Conservation (phyloP, 2,797 vertebrate genomes). For the Tiaroga cobitis region DNA sequence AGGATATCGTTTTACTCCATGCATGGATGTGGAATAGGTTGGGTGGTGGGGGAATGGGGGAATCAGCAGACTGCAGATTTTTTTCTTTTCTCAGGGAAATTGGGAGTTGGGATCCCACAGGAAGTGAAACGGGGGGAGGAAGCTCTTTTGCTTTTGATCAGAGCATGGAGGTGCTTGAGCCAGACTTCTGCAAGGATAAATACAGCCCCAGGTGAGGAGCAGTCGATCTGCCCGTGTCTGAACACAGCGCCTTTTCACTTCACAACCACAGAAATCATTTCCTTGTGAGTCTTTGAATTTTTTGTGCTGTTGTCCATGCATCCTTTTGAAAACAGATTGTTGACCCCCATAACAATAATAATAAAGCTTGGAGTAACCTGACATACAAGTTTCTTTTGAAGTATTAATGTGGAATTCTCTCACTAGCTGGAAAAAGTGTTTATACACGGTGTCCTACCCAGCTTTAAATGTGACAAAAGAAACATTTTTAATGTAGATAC, state of each 20-base stretch:
- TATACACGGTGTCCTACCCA: neutral
- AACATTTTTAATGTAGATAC: neutral
- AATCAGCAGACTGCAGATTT: constrained; percentile 42
- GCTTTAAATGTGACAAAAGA: neutral
- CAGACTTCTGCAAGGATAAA: constrained; percentile 44
- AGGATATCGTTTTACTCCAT: constrained; percentile 70
- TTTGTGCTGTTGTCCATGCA: neutral
- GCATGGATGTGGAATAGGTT: constrained; percentile 2
- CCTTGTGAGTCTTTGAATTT: neutral
- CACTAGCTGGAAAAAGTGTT: neutral
- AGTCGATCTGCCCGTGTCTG: neutral
- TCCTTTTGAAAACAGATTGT: neutral
- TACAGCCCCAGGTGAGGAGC: constrained; percentile 33
- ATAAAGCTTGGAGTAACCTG: neutral
- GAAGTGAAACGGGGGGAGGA: constrained; percentile 18
- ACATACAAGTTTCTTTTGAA: neutral
- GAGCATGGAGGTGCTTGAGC: constrained; percentile 43
- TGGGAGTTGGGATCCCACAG: constrained; percentile 25
- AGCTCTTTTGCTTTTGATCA: constrained; percentile 57
- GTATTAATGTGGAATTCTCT: neutral
- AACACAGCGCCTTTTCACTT: constrained; percentile 30
- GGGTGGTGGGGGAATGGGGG: constrained; percentile 23
- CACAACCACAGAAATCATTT: neutral
- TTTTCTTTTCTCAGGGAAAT: constrained; percentile 4
- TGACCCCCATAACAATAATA: neutral